Base-by-base conservation (phyloP, 2,113 vertebrate genomes). In the Crotalus tigris region DNA sequence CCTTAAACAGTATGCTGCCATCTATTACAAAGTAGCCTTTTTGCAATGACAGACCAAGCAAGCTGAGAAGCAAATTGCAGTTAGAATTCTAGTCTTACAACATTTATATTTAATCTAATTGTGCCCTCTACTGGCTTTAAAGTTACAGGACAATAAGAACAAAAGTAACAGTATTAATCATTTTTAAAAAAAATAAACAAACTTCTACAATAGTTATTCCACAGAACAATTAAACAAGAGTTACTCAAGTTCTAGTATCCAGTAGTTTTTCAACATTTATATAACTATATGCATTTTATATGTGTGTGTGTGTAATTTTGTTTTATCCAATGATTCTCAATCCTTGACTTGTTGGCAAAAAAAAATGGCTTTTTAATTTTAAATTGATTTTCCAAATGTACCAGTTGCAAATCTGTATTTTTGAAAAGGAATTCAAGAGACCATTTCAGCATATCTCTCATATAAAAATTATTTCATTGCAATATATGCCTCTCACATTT, bases 121-220 rank as follows among this genome's bases (percentile, higher is more conserved):
- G 4, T 94, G 96, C 97, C 97, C 96, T 96, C 97, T 97, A 46
- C 95, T 95, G 97, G 94, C 89, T 89, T 7, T 57, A 15, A 21
- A 26, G 0, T 90, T 5, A 33, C 21, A 29, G 4, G 23, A 58
- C 23, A 89, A 19, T 44, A 44, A 81, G 33, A 81, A 44, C 33
- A 44, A 81, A 81, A 81, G 75, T 81, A 64, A 61, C 19, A 24
- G 3, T 6, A 5, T 69, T 90, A 58, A 49, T 26, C 24, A 29
- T 17, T 12, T 46, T 23, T 1, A 1, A 51, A 33, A 21, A 59
- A 86, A 49, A 87, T 49, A 49, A 0, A 17, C 13, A 88, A 1
- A 21, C 13, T 0, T 24, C 61, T 57, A 1, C 0, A 88, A 8
- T 81, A 44, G 54, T 69, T 0, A 0, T 0, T 24, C 55, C 44